A percentile compares a stretch with the other conserved stretches of the same genome.
phyloP scores from a whole-genome alignment of 2,797 vertebrate species.

The Discoglossus pictus region DNA sequence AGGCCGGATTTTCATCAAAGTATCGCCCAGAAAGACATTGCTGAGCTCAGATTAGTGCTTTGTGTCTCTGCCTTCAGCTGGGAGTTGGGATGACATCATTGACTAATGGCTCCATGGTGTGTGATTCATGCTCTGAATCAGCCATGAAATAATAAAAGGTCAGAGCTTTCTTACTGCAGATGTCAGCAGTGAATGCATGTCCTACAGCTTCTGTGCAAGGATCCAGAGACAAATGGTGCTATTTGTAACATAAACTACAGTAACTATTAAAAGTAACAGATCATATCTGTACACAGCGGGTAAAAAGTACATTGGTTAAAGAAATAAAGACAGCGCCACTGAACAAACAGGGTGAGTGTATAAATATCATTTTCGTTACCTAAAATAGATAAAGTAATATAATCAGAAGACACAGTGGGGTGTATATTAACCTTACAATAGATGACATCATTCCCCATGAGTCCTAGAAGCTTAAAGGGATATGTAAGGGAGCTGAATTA shows the following conservation, averaged over 20 bases:
- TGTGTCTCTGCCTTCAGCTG: slow-evolving; percentile 19
- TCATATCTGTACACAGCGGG: slow-evolving; percentile 4
- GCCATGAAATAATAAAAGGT: slow-evolving; percentile 40
- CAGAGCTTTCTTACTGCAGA: slow-evolving; percentile 34
- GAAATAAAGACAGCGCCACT: background rate
- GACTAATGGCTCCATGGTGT: slow-evolving; percentile 39
- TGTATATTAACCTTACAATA: no score
- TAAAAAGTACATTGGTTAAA: slow-evolving; percentile 19
- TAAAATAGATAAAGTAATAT: no score
- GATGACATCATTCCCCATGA: no score
- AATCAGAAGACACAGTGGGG: no score
- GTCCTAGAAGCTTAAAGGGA: no score
- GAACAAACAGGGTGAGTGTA: no score
- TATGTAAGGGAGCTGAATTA: no score
- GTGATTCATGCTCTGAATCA: slow-evolving; percentile 40
- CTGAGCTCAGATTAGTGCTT: slow-evolving; percentile 18
- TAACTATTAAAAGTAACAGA: slow-evolving; percentile 44
- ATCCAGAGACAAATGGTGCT: slow-evolving; percentile 39
- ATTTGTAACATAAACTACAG: slow-evolving; percentile 39
- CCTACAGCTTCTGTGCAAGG: slow-evolving; percentile 26
- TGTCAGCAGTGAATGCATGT: slow-evolving; percentile 38
- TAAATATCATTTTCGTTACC: no score
- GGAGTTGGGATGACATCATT: slow-evolving; percentile 38
- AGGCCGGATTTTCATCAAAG: no score
- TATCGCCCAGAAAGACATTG: slow-evolving; percentile 1